These are phyloP conservation scores for Deroplatys truncata DNA, from an alignment of 2,888 invertebrate species.

Conservation along the genomic window DNA sequence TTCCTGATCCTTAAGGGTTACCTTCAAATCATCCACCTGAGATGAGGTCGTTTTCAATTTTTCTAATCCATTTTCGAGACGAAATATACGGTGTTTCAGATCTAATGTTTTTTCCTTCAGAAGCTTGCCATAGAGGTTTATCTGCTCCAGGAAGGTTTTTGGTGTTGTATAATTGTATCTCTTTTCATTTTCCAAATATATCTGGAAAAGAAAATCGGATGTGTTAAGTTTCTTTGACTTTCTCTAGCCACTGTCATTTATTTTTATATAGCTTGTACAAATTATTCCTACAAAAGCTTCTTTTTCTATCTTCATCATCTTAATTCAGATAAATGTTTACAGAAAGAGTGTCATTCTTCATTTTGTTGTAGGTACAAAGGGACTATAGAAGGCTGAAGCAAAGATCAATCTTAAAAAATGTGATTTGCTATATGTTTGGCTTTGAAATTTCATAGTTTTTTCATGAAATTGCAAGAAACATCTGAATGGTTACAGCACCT, in stretches of 20 bases:
- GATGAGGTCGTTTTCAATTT: constrained; percentile 81
- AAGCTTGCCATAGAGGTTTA: constrained; percentile 57
- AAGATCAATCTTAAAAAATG: no score
- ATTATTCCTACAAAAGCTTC: no score
- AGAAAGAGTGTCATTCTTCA: no score
- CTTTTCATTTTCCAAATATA: constrained; percentile 80
- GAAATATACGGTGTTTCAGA: constrained; percentile 55
- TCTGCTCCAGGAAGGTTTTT: constrained; percentile 91
- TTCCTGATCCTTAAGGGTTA: constrained; percentile 70
- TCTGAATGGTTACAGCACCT: no score
- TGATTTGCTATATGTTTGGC: no score
- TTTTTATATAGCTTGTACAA: not conserved
- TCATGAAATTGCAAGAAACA: no score
- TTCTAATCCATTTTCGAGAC: constrained; percentile 83
- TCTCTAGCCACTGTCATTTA: not conserved
- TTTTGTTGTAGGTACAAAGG: no score
- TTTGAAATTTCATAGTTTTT: no score
- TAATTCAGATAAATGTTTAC: no score
- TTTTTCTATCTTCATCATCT: no score
- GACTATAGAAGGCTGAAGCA: no score
- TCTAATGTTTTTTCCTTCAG: constrained; percentile 20
- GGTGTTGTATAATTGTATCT: constrained; percentile 96
- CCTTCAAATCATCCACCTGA: constrained; percentile 82
- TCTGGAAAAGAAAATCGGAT: constrained; percentile 46
- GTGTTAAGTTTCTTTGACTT: no score